Base-by-base conservation (phyloP, 2,113 vertebrate species). In the Beaufortia kweichowensis region DNA sequence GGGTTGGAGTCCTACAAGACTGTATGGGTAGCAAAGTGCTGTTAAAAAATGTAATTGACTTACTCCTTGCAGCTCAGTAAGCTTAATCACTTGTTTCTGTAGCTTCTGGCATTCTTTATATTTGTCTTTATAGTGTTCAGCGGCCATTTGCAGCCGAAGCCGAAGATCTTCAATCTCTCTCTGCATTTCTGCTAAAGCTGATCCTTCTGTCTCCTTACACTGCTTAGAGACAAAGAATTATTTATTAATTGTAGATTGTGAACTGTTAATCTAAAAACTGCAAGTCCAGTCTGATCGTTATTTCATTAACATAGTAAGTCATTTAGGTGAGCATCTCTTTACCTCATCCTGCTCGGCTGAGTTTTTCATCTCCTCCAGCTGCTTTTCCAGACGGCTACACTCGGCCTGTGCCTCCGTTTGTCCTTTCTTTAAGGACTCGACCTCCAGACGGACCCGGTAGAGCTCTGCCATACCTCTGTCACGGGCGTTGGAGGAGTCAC, bases 101-200 rank as follows among this genome's bases (percentile, higher is more conserved):
- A 98, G 93, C 79, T 93, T 94, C 85, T 98, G 96, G 77, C 97
- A 98, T 81, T 99, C 97, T 88, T 98, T 99, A 85, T 96, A 98
- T 85, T 98, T 98, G 84, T 98, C 97, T 85, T 96, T 98, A 87
- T 98, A 99, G 90, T 99, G 97, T 80, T 99, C 97, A 70, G 96
- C 96, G 79, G 96, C 97, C 97, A 99, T 99, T 83, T 98, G 96
- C 74, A 99, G 91, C 56, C 97, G 94, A 79, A 98, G 94, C 87
- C 95, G 98, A 84, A 99, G 89, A 89, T 99, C 97, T 89, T 99
- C 97, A 86, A 98, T 94, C 84, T 98, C 97, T 83, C 94, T 95
- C 85, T 96, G 95, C 15, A 99, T 87, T 62, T 98, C 96, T 2
- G 94, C 93, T 74, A 96, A 89, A 15, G 90, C 94, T 29, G 85